These are phyloP conservation scores for Steinernema feltiae DNA, from an alignment of 1,140 invertebrate species.

Conservation along the genomic window DNA sequence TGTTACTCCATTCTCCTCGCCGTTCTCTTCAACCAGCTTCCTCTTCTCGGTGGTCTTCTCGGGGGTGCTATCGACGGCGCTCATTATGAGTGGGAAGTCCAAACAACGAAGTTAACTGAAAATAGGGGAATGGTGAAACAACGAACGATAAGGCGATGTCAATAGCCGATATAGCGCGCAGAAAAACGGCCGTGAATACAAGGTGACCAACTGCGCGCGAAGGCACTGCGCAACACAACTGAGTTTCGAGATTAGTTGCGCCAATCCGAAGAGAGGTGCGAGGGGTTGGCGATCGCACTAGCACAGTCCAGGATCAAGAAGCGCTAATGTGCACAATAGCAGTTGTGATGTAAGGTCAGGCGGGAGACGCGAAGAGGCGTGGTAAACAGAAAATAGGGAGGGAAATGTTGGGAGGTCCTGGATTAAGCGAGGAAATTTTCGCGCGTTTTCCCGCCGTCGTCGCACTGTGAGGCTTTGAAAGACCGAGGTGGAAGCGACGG, in stretches of 20 bases:
- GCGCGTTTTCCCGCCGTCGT: background rate
- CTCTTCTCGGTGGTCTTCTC: background rate
- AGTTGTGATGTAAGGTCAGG: background rate
- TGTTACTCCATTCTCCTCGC: constrained; percentile 1
- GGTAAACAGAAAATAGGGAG: background rate
- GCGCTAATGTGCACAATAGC: constrained; percentile 8
- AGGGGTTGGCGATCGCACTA: background rate
- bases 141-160: background rate
- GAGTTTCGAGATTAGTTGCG: background rate
- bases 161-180: background rate
- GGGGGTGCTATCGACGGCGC: background rate
- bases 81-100: background rate
- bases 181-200: background rate
- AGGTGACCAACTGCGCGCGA: background rate
- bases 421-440: constrained; percentile 4
- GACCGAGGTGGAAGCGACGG: background rate
- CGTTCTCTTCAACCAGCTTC: background rate
- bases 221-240: background rate
- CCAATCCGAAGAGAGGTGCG: background rate
- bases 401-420: background rate
- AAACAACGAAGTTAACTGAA: background rate
- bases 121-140: background rate
- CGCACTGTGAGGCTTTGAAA: background rate
- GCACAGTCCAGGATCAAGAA: background rate
- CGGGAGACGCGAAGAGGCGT: background rate